phyloP scores from a whole-genome alignment of 2,888 invertebrate genomes.

The Tyria jacobaeae region DNA sequence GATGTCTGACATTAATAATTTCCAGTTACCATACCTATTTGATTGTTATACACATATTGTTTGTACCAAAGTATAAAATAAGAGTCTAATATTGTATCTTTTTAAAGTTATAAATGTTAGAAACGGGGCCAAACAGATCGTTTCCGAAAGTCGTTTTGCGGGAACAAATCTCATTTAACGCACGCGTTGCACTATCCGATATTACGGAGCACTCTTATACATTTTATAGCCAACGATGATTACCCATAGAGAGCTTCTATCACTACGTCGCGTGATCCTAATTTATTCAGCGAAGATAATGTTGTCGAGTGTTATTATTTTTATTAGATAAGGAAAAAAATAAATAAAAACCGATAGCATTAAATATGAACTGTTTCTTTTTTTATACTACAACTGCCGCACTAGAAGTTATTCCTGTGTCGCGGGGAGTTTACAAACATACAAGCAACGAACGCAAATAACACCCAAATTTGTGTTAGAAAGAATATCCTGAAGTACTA shows the following conservation, averaged over 20 bases:
- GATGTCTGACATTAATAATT: no score
- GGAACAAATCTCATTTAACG: conserved; percentile 56
- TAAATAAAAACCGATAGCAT: no score
- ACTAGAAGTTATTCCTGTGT: no score
- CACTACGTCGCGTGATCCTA: conserved; percentile 63
- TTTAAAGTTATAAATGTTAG: conserved; percentile 27
- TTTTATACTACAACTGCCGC: no score
- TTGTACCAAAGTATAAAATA: background rate
- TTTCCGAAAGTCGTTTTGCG: conserved; percentile 51
- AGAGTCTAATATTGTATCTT: conserved; percentile 13
- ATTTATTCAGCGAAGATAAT: conserved; percentile 64
- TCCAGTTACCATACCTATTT: no score
- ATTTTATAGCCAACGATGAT: conserved; percentile 62
- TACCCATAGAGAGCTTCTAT: conserved; percentile 78
- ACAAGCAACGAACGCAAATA: no score
- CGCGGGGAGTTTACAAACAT: no score
- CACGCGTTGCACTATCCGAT: conserved; percentile 56
- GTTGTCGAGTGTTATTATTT: conserved; percentile 34
- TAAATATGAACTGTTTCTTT: no score
- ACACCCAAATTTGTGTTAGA: no score
- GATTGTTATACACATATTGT: no score
- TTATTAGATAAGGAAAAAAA: no score
- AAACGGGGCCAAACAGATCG: conserved; percentile 44
- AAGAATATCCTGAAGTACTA: background rate
- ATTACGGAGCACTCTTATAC: conserved; percentile 48